A percentile compares a stretch with the other conserved stretches of the same genome.
These are phyloP conservation scores for Balanococcus diminutus DNA, from an alignment of 2,888 invertebrate species.

Conservation along the genomic window DNA sequence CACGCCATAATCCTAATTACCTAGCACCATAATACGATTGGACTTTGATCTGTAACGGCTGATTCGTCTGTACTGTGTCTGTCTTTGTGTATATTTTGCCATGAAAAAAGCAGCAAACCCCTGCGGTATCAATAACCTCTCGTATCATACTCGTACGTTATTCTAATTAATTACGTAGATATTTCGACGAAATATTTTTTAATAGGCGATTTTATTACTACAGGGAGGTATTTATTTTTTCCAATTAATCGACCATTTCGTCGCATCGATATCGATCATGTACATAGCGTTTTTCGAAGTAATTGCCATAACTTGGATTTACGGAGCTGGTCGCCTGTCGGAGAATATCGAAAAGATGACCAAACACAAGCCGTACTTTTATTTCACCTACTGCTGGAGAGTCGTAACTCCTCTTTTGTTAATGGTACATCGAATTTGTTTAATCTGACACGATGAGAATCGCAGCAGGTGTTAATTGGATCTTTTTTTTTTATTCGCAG, in stretches of 20 bases:
- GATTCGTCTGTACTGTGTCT: background rate
- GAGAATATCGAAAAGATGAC: constrained; percentile 90
- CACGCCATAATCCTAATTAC: constrained; percentile 1
- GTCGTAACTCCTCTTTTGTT: constrained; percentile 80
- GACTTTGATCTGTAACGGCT: background rate
- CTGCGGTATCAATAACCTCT: background rate
- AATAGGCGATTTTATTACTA: background rate
- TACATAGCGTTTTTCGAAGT: constrained; percentile 93
- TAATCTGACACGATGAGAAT: background rate
- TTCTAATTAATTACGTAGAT: background rate
- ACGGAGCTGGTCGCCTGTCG: constrained; percentile 80
- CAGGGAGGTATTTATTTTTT: constrained; percentile 90
- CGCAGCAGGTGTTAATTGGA: background rate
- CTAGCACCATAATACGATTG: background rate
- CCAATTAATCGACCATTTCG: constrained; percentile 90
- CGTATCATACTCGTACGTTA: background rate
- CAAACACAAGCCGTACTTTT: constrained; percentile 77
- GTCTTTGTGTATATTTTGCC: background rate
- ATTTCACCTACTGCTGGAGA: constrained; percentile 86
- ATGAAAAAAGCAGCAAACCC: background rate
- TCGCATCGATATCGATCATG: constrained; percentile 89
- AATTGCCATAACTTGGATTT: constrained; percentile 89
- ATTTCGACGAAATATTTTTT: background rate
- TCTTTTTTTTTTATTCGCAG: constrained; percentile 62
- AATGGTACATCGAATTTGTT: constrained; percentile 64